A percentile compares a stretch with the other conserved stretches of the same genome.
These are phyloP conservation scores for Alloplasta piceator DNA, from an alignment of 2,888 invertebrate species.

Conservation along the genomic window DNA sequence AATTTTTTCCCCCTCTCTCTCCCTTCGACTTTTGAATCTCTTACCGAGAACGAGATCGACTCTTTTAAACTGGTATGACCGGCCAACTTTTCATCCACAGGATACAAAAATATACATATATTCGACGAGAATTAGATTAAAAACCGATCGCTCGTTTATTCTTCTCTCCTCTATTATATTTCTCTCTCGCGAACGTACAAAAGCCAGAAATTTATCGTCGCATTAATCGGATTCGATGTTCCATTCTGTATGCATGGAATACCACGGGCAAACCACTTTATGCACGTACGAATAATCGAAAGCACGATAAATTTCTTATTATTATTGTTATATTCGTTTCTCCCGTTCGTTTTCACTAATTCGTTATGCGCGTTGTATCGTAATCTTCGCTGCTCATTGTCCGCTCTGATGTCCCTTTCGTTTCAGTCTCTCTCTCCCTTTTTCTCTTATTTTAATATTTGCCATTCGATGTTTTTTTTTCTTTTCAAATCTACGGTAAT, in stretches of 20 bases:
- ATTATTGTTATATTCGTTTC: background rate
- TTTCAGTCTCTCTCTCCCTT: background rate
- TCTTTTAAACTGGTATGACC: slow-evolving; percentile 53
- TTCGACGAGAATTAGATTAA: slow-evolving; percentile 53
- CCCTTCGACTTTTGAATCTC: slow-evolving; percentile 49
- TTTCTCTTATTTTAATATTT: background rate
- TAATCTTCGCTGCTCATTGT: slow-evolving; percentile 37
- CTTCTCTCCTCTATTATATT: background rate
- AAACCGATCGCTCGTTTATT: slow-evolving; percentile 33
- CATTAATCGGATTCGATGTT: slow-evolving; percentile 63
- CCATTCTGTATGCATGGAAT: background rate
- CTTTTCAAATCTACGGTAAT: background rate
- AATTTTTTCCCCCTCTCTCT: slow-evolving; percentile 26
- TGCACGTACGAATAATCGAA: background rate
- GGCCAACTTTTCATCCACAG: slow-evolving; percentile 51
- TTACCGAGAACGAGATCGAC: slow-evolving; percentile 57
- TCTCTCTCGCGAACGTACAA: slow-evolving; percentile 20
- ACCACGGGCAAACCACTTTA: background rate
- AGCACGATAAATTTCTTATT: background rate
- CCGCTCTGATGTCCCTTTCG: slow-evolving; percentile 15
- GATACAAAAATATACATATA: slow-evolving; percentile 30
- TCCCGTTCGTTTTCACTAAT: slow-evolving; percentile 15
- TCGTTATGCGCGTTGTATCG: slow-evolving; percentile 49
- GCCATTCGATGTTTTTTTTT: background rate
- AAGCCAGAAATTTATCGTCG: slow-evolving; percentile 62